Evolutionary conservation across 2,888 invertebrate genomes (phyloP), one percentile per base, ranked within the genome.

Genomic region (Apantesis nais): DNA sequence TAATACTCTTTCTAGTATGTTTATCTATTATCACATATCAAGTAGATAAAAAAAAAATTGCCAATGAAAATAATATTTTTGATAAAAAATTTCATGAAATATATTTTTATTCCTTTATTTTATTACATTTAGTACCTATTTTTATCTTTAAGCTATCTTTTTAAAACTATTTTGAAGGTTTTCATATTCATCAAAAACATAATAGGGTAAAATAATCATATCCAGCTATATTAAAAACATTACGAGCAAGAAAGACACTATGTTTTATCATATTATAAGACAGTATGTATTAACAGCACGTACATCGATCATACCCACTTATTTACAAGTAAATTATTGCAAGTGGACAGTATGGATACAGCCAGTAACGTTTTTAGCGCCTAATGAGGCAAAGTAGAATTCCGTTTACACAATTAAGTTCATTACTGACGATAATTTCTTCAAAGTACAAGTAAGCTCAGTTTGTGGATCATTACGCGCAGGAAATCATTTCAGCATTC

Each of bases 361-460:
- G 83, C 84, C 82, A 78, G 77, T 73, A 75, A 79, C 70, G n/a
- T 71, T 74, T 79, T 79, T 76, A 78, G 74, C 68, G 68, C 82
- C 83, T 85, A 88, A 86, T 87, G 85, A 85, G 86, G 84, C 80
- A 77, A 76, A 74, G 75, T 81, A 85, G 87, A 88, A 88, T 90
- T 89, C 88, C 88, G 82, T 89, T 88, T 87, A 89, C 87, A 89
- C 89, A 89, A 92, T 93, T 91, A 91, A 88, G 83, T 86, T 89
- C 88, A 92, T 91, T 92, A 91, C 81, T 71, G 84, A 85, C 81
- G 82, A 88, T 88, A 89, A 92, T 90, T 91, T 83, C 86, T 87
- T 86, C 82, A 86, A 87, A 87, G 86, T 85, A 93, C 92, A 92
- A 90, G 91, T 89, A 93, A 90, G 93, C 92, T 90, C 89, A 89